phyloP scores from a whole-genome alignment of 92 coral and sea anemone species.

The Pocillopora grandis region DNA sequence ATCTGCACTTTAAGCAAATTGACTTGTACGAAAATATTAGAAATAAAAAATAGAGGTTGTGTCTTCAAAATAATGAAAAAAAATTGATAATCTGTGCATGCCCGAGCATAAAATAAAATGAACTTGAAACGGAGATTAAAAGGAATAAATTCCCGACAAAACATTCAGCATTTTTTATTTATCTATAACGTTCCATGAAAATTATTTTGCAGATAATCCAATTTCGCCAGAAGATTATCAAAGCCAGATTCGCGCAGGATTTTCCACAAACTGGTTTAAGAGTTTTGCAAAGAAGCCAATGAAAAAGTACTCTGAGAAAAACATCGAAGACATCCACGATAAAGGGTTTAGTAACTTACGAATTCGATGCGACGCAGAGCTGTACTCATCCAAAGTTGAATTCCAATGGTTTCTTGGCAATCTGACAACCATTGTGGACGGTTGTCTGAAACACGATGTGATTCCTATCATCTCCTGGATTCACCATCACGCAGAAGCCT shows the following conservation, averaged over 20 bases:
- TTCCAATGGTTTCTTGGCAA: conserved; percentile 41
- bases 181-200: too few relatives aligned
- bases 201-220: neutral
- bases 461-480: conserved; percentile 1
- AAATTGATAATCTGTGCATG: too few relatives aligned
- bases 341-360: conserved; percentile 61
- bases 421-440: conserved; percentile 46
- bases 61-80: too few relatives aligned
- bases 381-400: conserved; percentile 35
- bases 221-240: conserved; percentile 35
- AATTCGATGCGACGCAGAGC: conserved; percentile 51
- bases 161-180: too few relatives aligned
- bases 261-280: conserved; percentile 62
- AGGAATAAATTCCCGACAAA: too few relatives aligned
- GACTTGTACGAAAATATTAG: too few relatives aligned
- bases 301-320: conserved; percentile 46
- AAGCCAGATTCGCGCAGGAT: conserved; percentile 41
- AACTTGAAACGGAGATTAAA: too few relatives aligned
- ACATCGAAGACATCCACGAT: conserved; percentile 50
- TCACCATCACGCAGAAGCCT: conserved; percentile 62
- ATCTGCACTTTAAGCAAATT: too few relatives aligned
- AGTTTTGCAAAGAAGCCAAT: conserved; percentile 9
- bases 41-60: too few relatives aligned
- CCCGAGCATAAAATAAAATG: too few relatives aligned
- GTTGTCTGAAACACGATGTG: too few relatives aligned